phyloP scores from a whole-genome alignment of 1,140 invertebrate species.

The Caerostris darwini region DNA sequence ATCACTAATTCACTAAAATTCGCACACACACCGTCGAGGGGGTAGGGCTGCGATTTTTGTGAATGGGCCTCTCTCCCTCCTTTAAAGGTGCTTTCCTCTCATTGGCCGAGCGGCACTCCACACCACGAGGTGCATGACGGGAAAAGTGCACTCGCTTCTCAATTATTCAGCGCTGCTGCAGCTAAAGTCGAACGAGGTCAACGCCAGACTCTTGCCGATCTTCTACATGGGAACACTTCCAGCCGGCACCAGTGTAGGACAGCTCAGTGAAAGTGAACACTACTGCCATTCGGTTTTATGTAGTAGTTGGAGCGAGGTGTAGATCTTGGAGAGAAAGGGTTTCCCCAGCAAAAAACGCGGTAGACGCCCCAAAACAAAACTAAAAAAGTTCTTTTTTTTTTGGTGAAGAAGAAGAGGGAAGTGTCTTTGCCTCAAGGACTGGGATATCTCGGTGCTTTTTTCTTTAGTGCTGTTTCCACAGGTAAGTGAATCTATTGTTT shows the following conservation, averaged over 20 bases:
- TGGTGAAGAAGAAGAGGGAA: background rate
- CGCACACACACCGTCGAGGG: no score
- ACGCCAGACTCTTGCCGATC: background rate
- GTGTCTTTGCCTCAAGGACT: background rate
- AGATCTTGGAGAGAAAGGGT: background rate
- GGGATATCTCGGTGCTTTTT: slow-evolving; percentile 40
- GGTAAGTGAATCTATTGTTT: slow-evolving; percentile 25
- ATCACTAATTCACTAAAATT: slow-evolving; percentile 23
- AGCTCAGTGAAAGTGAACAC: background rate
- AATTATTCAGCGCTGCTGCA: slow-evolving; percentile 48
- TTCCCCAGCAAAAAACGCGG: background rate
- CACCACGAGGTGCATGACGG: slow-evolving; percentile 52
- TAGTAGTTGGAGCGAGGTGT: background rate
- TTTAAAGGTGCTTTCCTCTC: slow-evolving; percentile 26
- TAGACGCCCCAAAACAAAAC: slow-evolving; percentile 9
- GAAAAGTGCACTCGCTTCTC: slow-evolving; percentile 47
- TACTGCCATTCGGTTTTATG: background rate
- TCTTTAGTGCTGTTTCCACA: background rate
- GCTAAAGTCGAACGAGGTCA: slow-evolving; percentile 55
- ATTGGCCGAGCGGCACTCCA: slow-evolving; percentile 32
- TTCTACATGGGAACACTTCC: slow-evolving; percentile 38
- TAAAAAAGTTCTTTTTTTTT: background rate
- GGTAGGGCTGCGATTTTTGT: slow-evolving; percentile 33
- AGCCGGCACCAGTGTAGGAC: slow-evolving; percentile 15
- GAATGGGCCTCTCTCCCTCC: slow-evolving; percentile 27